Evolutionary conservation across 2,888 invertebrate species (phyloP).

Genomic region (Priocnemis perturbator): DNA sequence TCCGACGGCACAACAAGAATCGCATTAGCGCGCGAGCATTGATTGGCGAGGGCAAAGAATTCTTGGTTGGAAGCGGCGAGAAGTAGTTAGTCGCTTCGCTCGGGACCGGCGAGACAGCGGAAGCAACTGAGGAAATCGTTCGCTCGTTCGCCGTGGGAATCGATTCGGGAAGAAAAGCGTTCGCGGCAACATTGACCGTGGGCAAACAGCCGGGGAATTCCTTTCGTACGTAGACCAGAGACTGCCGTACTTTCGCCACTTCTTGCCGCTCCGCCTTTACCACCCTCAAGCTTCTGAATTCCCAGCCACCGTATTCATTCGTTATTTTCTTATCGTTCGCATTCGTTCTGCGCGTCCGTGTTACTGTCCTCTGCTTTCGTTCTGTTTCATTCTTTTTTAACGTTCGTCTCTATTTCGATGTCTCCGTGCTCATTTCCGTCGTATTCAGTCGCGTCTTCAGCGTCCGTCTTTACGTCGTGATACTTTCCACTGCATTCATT

Average conservation of each 20-base stretch:
- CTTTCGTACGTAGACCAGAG: conserved; percentile 23
- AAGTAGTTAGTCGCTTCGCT: conserved; percentile 24
- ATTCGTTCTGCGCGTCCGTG: no score
- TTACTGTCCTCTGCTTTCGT: no score
- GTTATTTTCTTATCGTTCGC: no score
- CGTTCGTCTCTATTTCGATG: no score
- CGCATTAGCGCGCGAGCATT: conserved; percentile 33
- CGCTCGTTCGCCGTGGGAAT: conserved; percentile 40
- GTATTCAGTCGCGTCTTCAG: no score
- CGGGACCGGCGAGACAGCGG: conserved; percentile 49
- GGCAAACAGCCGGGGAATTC: conserved; percentile 49
- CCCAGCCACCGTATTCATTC: background rate
- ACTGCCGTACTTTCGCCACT: conserved; percentile 25
- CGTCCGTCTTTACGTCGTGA: no score
- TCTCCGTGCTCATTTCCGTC: no score
- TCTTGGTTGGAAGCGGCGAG: conserved; percentile 9
- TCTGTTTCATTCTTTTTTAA: no score
- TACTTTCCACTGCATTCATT: no score
- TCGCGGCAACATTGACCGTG: conserved; percentile 41
- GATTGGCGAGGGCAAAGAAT: no score
- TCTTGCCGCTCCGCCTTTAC: background rate
- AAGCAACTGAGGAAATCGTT: conserved; percentile 56
- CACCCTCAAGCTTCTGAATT: background rate
- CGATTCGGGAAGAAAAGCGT: conserved; percentile 58
- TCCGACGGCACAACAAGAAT: no score